Conservation (phyloP, 2,888 invertebrate species). For the Scaptomyza parva region DNA sequence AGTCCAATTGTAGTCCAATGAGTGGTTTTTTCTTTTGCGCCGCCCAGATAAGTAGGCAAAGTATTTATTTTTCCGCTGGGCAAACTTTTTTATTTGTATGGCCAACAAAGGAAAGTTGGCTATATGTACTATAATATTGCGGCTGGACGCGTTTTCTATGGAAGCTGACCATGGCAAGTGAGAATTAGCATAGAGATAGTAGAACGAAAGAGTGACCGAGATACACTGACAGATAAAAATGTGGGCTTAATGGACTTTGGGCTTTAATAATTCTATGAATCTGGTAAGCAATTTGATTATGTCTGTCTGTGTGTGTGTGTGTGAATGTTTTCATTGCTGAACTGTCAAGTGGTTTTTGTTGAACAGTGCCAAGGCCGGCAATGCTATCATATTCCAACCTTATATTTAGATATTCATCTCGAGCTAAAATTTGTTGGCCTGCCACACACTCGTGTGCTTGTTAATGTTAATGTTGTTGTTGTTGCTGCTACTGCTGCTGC, state of each 20-base stretch:
- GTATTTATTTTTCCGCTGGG: constrained; percentile 32
- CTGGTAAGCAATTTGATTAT: constrained; percentile 6
- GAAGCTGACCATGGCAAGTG: constrained; percentile 55
- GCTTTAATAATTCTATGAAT: constrained; percentile 29
- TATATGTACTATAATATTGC: constrained; percentile 33
- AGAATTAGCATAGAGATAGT: constrained; percentile 46
- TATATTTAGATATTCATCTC: constrained; percentile 63
- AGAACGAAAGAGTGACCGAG: neutral
- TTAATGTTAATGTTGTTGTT: constrained; percentile 1
- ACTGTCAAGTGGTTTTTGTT: constrained; percentile 19
- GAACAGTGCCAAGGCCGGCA: constrained; percentile 38
- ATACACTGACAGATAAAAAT: constrained; percentile 31
- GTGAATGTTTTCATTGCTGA: constrained; percentile 1
- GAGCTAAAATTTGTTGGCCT: constrained; percentile 2
- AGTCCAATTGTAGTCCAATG: neutral
- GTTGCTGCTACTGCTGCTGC: constrained; percentile 18
- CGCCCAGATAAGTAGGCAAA: constrained; percentile 62
- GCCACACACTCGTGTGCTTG: neutral
- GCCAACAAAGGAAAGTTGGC: neutral
- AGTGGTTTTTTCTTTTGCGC: constrained; percentile 17
- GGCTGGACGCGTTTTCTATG: constrained; percentile 57
- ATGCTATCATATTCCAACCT: constrained; percentile 31
- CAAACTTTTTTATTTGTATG: constrained; percentile 34
- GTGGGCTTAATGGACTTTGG: constrained; percentile 40
- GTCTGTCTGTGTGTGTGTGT: neutral